Evolutionary conservation across 1,140 invertebrate genomes (phyloP).

Genomic region (Brachionus plicatilis): DNA sequence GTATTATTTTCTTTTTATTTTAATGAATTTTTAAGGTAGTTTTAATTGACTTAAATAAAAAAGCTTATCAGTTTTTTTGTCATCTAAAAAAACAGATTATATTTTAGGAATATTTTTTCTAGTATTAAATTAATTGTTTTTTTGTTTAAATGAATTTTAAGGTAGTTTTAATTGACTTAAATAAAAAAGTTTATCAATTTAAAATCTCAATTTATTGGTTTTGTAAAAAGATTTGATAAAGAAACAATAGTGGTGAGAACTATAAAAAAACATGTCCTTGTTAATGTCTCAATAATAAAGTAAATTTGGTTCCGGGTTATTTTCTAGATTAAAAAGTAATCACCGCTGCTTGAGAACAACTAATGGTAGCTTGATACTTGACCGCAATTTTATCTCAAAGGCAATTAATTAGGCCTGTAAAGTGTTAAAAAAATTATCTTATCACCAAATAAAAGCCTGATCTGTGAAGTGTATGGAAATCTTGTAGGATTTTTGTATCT

Average conservation of each 20-base stretch:
- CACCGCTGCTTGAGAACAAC: background rate
- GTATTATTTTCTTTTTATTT: background rate
- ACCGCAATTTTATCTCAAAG: background rate
- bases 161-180: background rate
- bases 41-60: background rate
- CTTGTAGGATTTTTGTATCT: background rate
- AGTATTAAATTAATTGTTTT: background rate
- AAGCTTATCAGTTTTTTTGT: background rate
- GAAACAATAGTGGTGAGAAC: background rate
- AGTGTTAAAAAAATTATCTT: constrained; percentile 1
- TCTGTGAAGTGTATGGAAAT: background rate
- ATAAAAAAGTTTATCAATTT: background rate
- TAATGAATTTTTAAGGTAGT: background rate
- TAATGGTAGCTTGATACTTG: background rate
- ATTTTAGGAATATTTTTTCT: background rate
- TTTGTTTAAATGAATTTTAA: background rate
- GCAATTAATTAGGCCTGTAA: background rate
- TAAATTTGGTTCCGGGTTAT: background rate
- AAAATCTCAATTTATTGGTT: background rate
- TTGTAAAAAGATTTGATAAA: background rate
- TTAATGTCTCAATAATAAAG: background rate
- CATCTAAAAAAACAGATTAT: no score
- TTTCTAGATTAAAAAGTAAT: background rate
- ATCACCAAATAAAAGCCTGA: background rate
- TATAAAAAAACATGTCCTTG: background rate